A percentile compares a stretch with the other conserved stretches of the same genome.
These are phyloP conservation scores for Hydra vulgaris DNA, from an alignment of 30 jellyfish, hydroid and myxozoan genomes.

Conservation along the genomic window DNA sequence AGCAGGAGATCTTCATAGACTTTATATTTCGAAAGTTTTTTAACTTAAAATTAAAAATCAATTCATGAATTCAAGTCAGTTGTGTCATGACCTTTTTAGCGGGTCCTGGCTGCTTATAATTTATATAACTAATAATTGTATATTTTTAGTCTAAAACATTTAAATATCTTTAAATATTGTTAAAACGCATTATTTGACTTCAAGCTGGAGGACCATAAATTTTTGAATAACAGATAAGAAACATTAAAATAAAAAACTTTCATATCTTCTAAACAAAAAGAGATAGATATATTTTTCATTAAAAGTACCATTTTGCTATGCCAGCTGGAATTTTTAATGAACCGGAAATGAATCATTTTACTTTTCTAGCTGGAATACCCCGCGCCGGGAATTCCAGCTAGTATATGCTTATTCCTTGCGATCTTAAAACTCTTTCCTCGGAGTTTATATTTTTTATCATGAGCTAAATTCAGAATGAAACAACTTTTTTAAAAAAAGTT, in stretches of 20 bases:
- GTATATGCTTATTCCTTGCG: background rate
- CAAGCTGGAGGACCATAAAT: background rate
- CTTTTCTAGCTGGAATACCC: background rate
- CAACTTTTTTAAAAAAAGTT: background rate
- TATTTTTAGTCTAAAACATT: background rate
- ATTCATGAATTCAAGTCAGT: background rate
- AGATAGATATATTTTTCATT: background rate
- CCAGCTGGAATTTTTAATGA: background rate
- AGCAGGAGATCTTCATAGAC: background rate
- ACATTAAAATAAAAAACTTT: background rate
- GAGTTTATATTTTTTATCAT: background rate
- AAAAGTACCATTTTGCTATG: background rate
- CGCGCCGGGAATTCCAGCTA: background rate
- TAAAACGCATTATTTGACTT: background rate
- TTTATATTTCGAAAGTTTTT: background rate
- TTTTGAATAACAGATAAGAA: background rate
- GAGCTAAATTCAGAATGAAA: background rate
- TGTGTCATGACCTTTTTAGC: background rate
- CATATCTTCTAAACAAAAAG: background rate
- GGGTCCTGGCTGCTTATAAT: background rate
- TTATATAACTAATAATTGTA: background rate
- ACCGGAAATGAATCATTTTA: background rate
- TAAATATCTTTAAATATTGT: too few species aligned
- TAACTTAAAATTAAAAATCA: background rate
- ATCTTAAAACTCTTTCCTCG: background rate